Conservation (phyloP, 2,113 vertebrate genomes). For the Benitochromis conjunctus region DNA sequence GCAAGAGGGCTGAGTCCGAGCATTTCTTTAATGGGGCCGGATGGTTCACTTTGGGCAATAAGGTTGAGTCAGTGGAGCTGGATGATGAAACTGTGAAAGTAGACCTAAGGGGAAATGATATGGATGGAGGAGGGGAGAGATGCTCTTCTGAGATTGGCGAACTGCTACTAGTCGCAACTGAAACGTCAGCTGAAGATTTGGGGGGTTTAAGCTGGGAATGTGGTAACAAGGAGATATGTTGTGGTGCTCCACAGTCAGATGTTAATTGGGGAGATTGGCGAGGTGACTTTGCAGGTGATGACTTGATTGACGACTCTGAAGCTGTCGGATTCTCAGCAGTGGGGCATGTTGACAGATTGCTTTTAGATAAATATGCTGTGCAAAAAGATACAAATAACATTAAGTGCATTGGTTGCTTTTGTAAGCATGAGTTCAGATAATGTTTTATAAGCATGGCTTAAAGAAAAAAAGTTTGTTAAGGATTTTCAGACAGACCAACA, state of each 20-base stretch:
- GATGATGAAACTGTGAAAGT: constrained; percentile 38
- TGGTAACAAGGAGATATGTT: neutral
- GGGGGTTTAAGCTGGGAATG: neutral
- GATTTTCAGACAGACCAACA: neutral
- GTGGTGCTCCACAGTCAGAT: neutral
- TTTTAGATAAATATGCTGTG: constrained; percentile 12
- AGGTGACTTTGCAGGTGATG: neutral
- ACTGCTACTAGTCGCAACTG: neutral
- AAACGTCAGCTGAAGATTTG: neutral
- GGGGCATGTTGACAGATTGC: neutral
- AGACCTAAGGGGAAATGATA: constrained; percentile 18
- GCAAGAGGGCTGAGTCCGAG: neutral
- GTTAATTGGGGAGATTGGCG: neutral
- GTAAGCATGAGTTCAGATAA: neutral
- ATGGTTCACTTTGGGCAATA: constrained; percentile 25
- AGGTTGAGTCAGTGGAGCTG: constrained; percentile 14
- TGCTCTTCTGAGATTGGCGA: neutral
- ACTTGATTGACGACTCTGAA: constrained; percentile 21
- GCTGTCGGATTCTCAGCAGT: neutral
- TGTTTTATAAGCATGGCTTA: neutral
- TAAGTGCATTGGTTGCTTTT: neutral
- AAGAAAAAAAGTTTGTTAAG: neutral
- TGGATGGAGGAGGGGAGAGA: neutral
- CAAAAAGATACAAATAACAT: neutral
- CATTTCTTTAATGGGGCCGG: neutral